Conservation (phyloP, 2,888 invertebrate species). For the Timema cristinae region DNA sequence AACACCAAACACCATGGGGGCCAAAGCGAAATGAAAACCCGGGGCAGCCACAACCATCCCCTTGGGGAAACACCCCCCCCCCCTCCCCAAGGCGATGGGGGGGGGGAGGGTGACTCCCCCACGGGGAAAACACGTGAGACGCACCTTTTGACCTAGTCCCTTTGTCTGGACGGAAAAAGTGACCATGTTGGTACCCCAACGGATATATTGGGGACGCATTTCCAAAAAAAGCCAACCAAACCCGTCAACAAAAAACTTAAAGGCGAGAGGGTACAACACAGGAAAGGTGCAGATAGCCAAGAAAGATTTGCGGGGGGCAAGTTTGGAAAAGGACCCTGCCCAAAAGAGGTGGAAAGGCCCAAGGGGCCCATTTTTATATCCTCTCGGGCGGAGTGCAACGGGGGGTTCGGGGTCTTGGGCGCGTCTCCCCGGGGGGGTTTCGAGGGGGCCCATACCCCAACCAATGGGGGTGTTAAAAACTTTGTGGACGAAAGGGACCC, state of each 20-base stretch:
- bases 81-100: too few species aligned
- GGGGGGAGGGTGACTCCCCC: too few species aligned
- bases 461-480: conserved; percentile 97
- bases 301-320: conserved; percentile 82
- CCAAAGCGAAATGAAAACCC: too few species aligned
- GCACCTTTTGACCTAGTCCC: too few species aligned
- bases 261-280: conserved; percentile 81
- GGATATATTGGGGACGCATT: conserved; percentile 92
- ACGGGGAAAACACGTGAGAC: too few species aligned
- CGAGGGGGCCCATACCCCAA: conserved; percentile 93
- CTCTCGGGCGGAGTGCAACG: conserved; percentile 82
- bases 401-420: conserved; percentile 88
- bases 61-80: too few species aligned
- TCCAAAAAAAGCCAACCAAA: conserved; percentile 90
- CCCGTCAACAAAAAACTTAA: conserved; percentile 94
- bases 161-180: too few species aligned
- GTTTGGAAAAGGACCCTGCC: conserved; percentile 88
- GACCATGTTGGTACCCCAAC: conserved; percentile 84
- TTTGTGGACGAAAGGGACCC: conserved; percentile 93
- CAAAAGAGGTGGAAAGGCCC: conserved; percentile 93
- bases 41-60: too few species aligned
- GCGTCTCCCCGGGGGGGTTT: conserved; percentile 88
- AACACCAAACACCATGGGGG: too few species aligned
- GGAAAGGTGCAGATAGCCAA: conserved; percentile 83
- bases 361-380: conserved; percentile 93